These are phyloP conservation scores for Lasioglossum marginatum DNA, from an alignment of 2,888 invertebrate species.

Conservation along the genomic window DNA sequence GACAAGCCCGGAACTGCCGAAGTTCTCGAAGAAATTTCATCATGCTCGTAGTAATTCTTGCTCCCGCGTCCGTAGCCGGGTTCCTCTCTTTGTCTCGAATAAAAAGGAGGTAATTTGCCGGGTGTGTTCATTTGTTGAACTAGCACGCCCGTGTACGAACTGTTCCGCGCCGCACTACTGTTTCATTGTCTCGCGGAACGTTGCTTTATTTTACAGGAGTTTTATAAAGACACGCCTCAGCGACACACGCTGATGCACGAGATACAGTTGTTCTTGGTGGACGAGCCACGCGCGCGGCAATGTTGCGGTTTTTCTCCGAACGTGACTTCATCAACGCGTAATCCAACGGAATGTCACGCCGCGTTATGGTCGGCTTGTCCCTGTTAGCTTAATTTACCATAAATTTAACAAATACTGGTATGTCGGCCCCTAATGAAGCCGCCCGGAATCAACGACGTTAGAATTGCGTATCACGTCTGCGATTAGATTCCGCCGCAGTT, in stretches of 20 bases:
- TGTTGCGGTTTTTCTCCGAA: constrained; percentile 41
- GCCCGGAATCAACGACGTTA: neutral
- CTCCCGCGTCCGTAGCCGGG: neutral
- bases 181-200: constrained; percentile 56
- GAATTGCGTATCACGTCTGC: neutral
- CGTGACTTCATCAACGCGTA: constrained; percentile 49
- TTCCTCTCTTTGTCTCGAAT: neutral
- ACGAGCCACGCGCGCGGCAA: neutral
- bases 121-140: constrained; percentile 40
- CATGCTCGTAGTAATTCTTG: neutral
- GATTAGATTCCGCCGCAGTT: neutral
- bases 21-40: constrained; percentile 23
- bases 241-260: constrained; percentile 16
- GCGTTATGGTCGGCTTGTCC: constrained; percentile 33
- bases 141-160: constrained; percentile 17
- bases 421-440: neutral
- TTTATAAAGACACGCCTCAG: constrained; percentile 48
- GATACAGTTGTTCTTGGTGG: constrained; percentile 19
- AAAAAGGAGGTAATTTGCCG: constrained; percentile 48
- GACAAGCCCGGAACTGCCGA: constrained; percentile 27
- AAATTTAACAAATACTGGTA: constrained; percentile 33
- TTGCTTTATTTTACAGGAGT: constrained; percentile 55
- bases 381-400: constrained; percentile 19
- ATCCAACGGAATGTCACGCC: constrained; percentile 45
- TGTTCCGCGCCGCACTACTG: constrained; percentile 36